Evolutionary conservation across 2,797 vertebrate genomes (phyloP).

Genomic region (Trachurus trachurus): DNA sequence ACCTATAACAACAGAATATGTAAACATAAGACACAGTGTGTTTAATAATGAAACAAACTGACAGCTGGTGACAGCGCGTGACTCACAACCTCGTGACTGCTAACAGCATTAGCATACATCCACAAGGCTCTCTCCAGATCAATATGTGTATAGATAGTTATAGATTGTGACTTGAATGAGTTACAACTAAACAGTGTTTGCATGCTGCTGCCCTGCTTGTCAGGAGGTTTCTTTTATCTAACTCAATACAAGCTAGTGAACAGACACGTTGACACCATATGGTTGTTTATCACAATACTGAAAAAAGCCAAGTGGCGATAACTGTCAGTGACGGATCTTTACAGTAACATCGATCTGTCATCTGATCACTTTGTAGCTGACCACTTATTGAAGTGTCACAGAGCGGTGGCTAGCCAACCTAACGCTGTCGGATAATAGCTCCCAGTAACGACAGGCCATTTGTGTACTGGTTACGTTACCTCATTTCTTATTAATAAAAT

Average conservation of each 20-base stretch:
- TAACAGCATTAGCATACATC: neutral
- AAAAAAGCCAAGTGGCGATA: accelerated
- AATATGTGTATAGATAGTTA: neutral
- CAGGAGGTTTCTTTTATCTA: neutral
- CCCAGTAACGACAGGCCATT: neutral
- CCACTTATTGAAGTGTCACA: neutral
- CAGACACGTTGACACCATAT: neutral
- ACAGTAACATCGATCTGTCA: neutral
- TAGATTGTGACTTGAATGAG: too few relatives aligned
- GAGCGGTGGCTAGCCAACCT: neutral
- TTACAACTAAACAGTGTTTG: neutral
- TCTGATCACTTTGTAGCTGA: neutral
- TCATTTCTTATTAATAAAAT: conserved; percentile 13
- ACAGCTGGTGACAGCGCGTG: conserved; percentile 33
- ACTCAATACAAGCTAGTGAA: neutral
- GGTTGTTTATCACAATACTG: too few relatives aligned
- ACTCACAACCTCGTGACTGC: conserved; percentile 55
- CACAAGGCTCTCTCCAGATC: neutral
- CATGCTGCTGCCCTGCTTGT: too few relatives aligned
- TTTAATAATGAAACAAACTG: neutral
- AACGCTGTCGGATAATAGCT: neutral
- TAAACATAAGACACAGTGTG: neutral
- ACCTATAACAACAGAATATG: conserved; percentile 47
- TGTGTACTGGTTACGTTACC: neutral
- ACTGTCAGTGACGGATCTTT: neutral